These are phyloP conservation scores for Acanthurus tractus DNA, from an alignment of 2,797 vertebrate species.

Conservation along the genomic window DNA sequence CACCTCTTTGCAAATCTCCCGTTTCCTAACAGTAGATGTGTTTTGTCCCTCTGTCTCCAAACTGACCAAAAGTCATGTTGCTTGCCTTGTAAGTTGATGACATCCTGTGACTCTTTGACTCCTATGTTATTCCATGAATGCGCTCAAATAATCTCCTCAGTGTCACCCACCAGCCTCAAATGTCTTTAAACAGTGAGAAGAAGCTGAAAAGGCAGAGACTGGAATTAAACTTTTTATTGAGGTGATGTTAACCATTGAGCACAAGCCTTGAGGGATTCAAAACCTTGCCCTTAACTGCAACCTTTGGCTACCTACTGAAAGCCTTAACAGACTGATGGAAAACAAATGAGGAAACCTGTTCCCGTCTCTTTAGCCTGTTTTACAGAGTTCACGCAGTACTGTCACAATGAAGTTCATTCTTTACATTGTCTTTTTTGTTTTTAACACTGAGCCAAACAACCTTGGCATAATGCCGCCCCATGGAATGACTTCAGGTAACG, in stretches of 20 bases:
- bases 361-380: constrained; percentile 3
- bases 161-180: constrained; percentile 11
- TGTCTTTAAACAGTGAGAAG: constrained; percentile 18
- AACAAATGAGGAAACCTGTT: constrained; percentile 17
- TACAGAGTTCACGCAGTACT: too few species aligned
- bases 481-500: too few species aligned
- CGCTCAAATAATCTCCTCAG: neutral
- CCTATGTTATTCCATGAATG: neutral
- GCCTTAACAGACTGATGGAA: constrained; percentile 1
- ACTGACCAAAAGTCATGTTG: neutral
- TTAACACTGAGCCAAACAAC: too few species aligned
- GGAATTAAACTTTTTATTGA: constrained; percentile 19
- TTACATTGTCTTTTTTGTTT: too few species aligned
- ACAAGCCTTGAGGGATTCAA: constrained; percentile 9
- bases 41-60: neutral
- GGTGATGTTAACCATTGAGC: constrained; percentile 30
- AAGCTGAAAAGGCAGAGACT: constrained; percentile 1
- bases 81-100: neutral
- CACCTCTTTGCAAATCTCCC: neutral
- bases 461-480: too few species aligned
- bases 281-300: constrained; percentile 4
- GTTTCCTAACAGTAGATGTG: neutral
- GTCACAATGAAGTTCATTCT: too few species aligned
- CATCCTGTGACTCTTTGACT: neutral
- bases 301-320: constrained; percentile 7